Evolutionary conservation across 2,888 invertebrate genomes (phyloP).

Genomic region (Panopea generosa): DNA sequence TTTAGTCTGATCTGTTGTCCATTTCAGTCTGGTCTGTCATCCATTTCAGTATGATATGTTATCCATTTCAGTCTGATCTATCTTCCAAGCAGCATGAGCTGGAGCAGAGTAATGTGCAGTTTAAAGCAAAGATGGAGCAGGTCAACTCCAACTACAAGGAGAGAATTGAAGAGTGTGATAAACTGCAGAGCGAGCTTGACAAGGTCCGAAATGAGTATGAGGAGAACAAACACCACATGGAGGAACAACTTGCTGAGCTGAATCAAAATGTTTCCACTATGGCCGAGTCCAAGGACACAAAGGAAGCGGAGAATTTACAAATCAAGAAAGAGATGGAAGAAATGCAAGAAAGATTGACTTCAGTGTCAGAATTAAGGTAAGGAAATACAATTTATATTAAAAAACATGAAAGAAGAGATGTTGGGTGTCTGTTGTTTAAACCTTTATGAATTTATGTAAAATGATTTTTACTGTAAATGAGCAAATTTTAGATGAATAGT

Average conservation of each 20-base stretch:
- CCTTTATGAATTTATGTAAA: too few relatives aligned
- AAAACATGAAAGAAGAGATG: not conserved
- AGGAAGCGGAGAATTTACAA: conserved; percentile 37
- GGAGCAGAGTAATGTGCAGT: conserved; percentile 52
- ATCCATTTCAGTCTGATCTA: conserved; percentile 51
- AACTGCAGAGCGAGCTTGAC: conserved; percentile 73
- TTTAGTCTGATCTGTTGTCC: too few relatives aligned
- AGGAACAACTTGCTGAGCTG: conserved; percentile 54
- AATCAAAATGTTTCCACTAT: conserved; percentile 31
- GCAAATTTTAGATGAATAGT: too few relatives aligned
- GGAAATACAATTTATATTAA: too few relatives aligned
- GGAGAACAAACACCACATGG: conserved; percentile 35
- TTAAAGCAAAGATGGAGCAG: conserved; percentile 65
- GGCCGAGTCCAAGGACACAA: conserved; percentile 34
- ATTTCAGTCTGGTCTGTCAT: too few relatives aligned
- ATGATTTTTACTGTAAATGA: too few relatives aligned
- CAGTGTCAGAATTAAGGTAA: conserved; percentile 34
- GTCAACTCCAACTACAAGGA: conserved; percentile 51
- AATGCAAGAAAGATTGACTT: conserved; percentile 24
- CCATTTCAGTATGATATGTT: too few relatives aligned
- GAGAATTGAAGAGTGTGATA: conserved; percentile 69
- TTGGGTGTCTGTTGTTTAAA: too few relatives aligned
- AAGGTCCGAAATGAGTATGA: conserved; percentile 69
- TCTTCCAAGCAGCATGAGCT: conserved; percentile 64
- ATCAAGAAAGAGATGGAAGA: conserved; percentile 45